Conservation (phyloP, 2,888 invertebrate genomes). For the Volucella bombylans region DNA sequence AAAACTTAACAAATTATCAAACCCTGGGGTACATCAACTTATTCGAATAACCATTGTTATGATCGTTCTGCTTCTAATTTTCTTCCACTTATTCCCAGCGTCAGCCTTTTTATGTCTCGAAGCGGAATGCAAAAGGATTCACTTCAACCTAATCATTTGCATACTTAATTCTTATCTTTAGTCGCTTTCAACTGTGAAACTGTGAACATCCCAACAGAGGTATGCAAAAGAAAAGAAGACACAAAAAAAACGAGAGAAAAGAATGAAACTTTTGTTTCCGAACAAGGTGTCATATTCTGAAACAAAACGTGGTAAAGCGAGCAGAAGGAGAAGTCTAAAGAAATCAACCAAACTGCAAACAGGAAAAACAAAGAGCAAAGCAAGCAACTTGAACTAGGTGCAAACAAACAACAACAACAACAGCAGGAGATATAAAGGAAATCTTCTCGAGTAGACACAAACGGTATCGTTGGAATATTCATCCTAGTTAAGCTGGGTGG, state of each 20-base stretch:
- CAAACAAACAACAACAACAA: conserved; percentile 56
- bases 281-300: conserved; percentile 52
- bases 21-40: not conserved
- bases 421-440: conserved; percentile 4
- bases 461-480: conserved; percentile 19
- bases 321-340: not conserved
- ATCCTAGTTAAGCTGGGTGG: conserved; percentile 5
- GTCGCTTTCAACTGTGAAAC: conserved; percentile 19
- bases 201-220: conserved; percentile 9
- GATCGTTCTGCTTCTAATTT: conserved; percentile 37
- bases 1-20: conserved; percentile 6
- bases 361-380: conserved; percentile 7
- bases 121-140: conserved; percentile 27
- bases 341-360: conserved; percentile 39
- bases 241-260: not conserved
- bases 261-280: conserved; percentile 38
- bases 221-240: not conserved
- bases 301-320: conserved; percentile 22
- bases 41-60: conserved; percentile 24
- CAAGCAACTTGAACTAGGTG: conserved; percentile 56
- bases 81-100: conserved; percentile 3
- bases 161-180: conserved; percentile 63
- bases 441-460: conserved; percentile 49
- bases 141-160: conserved; percentile 60
- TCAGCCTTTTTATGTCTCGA: not conserved